Conservation (phyloP, 1,140 invertebrate genomes). For the Eumeta japonica region DNA sequence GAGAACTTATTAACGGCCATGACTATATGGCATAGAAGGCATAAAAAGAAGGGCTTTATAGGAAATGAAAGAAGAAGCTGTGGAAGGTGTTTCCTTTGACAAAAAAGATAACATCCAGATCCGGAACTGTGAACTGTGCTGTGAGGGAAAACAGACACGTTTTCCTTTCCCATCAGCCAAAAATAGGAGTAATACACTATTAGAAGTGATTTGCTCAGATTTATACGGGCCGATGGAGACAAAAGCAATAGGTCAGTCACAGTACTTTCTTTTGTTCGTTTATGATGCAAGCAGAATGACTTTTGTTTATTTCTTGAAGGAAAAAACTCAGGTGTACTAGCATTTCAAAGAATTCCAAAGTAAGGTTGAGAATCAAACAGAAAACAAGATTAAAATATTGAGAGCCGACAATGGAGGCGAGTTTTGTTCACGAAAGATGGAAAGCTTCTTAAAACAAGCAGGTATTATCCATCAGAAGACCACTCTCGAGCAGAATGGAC, state of each 20-base stretch:
- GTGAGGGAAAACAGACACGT: conserved; percentile 24
- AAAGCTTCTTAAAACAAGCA: conserved; percentile 8
- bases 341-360: conserved; percentile 10
- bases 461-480: conserved; percentile 15
- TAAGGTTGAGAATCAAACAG: conserved; percentile 1
- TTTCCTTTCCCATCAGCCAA: conserved; percentile 19
- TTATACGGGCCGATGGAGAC: conserved; percentile 25
- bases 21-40: conserved; percentile 8
- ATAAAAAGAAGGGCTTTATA: conserved; percentile 15
- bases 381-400: conserved; percentile 16
- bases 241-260: conserved; percentile 9
- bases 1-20: conserved; percentile 12
- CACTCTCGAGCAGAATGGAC: conserved; percentile 36
- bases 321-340: conserved; percentile 17
- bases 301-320: conserved; percentile 18
- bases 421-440: conserved; percentile 14
- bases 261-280: conserved; percentile 21
- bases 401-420: conserved; percentile 26
- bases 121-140: conserved; percentile 23
- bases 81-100: conserved; percentile 13
- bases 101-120: conserved; percentile 10
- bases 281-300: conserved; percentile 20
- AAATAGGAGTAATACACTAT: conserved; percentile 11
- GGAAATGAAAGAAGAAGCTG: conserved; percentile 17
- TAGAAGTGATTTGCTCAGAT: conserved; percentile 25